Conservation (phyloP, 1,140 invertebrate species). For the Armadillidium nasatum region DNA sequence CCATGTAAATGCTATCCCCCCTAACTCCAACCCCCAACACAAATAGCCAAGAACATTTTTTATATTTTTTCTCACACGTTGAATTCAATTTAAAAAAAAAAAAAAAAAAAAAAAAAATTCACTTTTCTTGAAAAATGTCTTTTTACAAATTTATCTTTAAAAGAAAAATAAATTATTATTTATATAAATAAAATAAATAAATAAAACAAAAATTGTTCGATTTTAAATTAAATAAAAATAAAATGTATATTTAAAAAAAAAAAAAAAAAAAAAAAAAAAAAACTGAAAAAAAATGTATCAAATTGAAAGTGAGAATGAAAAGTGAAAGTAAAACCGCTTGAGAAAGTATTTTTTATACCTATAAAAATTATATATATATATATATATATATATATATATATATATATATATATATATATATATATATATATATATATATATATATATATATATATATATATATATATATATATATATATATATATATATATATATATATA, state of each 20-base stretch:
- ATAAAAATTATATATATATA: constrained; percentile 4
- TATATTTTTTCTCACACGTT: too few relatives aligned
- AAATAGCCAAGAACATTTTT: too few relatives aligned
- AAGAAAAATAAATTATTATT: too few relatives aligned
- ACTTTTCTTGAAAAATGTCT: too few relatives aligned
- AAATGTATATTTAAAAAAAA: neutral
- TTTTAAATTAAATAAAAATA: too few relatives aligned
- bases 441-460: constrained; percentile 3
- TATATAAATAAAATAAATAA: too few relatives aligned
- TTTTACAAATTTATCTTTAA: too few relatives aligned
- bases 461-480: neutral
- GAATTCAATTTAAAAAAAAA: too few relatives aligned
- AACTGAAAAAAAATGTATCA: neutral
- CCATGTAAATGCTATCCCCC: too few relatives aligned
- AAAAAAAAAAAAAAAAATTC: too few relatives aligned
- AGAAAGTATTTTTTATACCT: neutral
- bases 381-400: constrained; percentile 7
- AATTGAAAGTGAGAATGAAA: constrained; percentile 8
- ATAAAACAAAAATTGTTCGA: too few relatives aligned
- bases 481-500: neutral
- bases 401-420: neutral
- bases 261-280: constrained; percentile 5
- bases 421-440: constrained; percentile 2
- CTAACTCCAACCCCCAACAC: too few relatives aligned
- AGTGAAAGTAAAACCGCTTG: constrained; percentile 1